Conservation (phyloP, 2,888 invertebrate genomes). For the Carabus problematicus region DNA sequence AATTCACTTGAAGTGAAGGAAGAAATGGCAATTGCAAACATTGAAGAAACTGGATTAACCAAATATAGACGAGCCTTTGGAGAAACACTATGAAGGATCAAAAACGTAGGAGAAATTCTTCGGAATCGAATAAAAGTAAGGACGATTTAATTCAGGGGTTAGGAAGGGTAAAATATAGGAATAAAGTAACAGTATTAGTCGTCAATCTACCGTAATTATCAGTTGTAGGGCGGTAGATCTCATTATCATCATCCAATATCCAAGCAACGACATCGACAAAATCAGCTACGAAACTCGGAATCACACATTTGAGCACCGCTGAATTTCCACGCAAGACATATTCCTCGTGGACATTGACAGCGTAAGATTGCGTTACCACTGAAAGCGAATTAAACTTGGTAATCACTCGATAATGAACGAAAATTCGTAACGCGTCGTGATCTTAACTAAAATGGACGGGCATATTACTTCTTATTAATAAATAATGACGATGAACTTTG, state of each 20-base stretch:
- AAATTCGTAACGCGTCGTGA: too few species aligned
- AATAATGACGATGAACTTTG: too few species aligned
- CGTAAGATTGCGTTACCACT: conserved; percentile 77
- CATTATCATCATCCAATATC: conserved; percentile 74
- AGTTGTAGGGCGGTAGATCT: conserved; percentile 64
- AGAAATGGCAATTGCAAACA: too few species aligned
- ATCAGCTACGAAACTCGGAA: conserved; percentile 77
- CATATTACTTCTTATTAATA: too few species aligned
- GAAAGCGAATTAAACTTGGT: conserved; percentile 50
- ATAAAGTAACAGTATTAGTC: neutral
- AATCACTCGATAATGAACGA: neutral
- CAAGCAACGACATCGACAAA: conserved; percentile 75
- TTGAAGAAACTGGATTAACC: neutral
- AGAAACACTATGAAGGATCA: neutral
- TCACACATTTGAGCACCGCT: conserved; percentile 74
- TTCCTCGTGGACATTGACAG: conserved; percentile 75
- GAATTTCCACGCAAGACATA: conserved; percentile 77
- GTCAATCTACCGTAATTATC: conserved; percentile 59
- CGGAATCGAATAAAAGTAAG: too few species aligned
- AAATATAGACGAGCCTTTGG: too few species aligned
- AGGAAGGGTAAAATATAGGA: neutral
- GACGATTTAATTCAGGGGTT: too few species aligned
- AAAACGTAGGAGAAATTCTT: neutral
- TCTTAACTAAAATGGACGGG: too few species aligned
- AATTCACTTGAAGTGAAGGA: too few species aligned